Conservation (phyloP, 1,140 invertebrate genomes). For the Drosophila serrata region DNA sequence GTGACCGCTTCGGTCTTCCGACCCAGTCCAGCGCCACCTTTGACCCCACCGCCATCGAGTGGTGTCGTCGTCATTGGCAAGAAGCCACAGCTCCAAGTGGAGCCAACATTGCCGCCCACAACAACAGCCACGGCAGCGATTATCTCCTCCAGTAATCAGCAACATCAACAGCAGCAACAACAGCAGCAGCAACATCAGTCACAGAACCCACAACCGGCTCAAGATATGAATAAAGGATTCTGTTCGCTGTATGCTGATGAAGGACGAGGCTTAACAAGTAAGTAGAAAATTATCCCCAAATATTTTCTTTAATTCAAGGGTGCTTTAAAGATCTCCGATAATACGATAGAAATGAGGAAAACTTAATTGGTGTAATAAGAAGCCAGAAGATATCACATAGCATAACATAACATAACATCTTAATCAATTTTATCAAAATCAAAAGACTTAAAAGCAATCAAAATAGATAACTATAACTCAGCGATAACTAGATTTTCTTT, state of each 20-base stretch:
- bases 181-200: constrained; percentile 57
- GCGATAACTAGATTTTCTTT: constrained; percentile 15
- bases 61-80: constrained; percentile 30
- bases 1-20: constrained; percentile 83
- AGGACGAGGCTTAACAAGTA: constrained; percentile 93
- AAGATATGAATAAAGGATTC: constrained; percentile 97
- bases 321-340: background rate
- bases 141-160: constrained; percentile 62
- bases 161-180: constrained; percentile 1
- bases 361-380: background rate
- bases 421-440: constrained; percentile 10
- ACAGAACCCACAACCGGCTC: constrained; percentile 87
- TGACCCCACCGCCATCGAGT: constrained; percentile 26
- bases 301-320: background rate
- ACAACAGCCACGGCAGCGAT: constrained; percentile 74
- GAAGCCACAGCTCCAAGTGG: constrained; percentile 38
- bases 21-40: constrained; percentile 38
- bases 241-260: constrained; percentile 93
- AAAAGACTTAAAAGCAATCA: constrained; percentile 2
- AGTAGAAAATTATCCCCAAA: constrained; percentile 84
- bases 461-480: constrained; percentile 1
- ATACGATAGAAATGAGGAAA: background rate
- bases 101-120: constrained; percentile 62
- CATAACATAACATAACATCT: too few species aligned
- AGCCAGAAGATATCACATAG: too few species aligned